Evolutionary conservation across 2,888 invertebrate genomes (phyloP).

Genomic region (Laspeyria flexula): DNA sequence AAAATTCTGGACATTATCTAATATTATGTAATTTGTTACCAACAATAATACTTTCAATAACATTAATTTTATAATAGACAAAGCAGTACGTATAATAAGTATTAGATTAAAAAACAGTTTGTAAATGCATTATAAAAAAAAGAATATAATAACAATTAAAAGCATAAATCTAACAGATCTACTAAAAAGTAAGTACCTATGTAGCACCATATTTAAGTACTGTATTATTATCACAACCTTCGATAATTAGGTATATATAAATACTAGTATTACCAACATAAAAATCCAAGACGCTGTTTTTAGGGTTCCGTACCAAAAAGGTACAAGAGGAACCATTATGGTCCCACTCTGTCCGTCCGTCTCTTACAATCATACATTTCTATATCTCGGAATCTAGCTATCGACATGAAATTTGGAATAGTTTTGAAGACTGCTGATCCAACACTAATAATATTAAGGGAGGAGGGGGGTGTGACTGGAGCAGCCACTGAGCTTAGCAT

Average conservation of each 20-base stretch:
- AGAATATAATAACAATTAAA: neutral
- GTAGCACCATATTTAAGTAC: constrained; percentile 29
- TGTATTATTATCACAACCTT: constrained; percentile 38
- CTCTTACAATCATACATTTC: no score
- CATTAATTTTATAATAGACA: neutral
- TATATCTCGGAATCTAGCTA: no score
- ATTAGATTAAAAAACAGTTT: no score
- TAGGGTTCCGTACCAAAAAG: no score
- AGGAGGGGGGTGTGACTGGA: no score
- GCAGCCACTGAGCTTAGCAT: no score
- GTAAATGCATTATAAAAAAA: neutral
- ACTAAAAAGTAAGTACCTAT: constrained; percentile 7
- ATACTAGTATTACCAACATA: constrained; percentile 1
- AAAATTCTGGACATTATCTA: neutral
- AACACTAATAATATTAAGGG: no score
- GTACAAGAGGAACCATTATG: no score
- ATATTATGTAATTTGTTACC: neutral
- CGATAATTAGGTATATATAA: constrained; percentile 13
- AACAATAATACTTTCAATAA: neutral
- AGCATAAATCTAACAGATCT: neutral
- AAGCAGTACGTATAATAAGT: no score
- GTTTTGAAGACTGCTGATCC: no score
- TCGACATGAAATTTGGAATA: no score
- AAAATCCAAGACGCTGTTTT: neutral
- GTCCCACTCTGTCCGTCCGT: no score